A percentile compares a stretch with the other conserved stretches of the same genome.
These are phyloP conservation scores for Odontamblyopus lacepedii DNA, from an alignment of 2,797 vertebrate species.

Conservation along the genomic window DNA sequence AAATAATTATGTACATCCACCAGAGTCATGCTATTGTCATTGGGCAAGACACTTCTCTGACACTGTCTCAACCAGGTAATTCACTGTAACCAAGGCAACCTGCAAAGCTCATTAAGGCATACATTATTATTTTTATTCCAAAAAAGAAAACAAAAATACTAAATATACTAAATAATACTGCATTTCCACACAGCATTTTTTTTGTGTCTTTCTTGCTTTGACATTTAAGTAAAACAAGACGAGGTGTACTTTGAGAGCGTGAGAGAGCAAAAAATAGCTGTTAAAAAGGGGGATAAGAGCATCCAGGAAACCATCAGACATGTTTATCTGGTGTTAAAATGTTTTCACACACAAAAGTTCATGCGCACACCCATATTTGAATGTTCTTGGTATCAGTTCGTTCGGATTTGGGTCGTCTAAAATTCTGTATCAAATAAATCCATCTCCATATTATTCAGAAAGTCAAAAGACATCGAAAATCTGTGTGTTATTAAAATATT, in stretches of 20 bases:
- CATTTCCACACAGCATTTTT: neutral
- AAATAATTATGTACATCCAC: too few relatives aligned
- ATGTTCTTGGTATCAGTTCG: neutral
- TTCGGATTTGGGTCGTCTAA: neutral
- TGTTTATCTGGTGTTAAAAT: neutral
- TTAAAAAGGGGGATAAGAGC: neutral
- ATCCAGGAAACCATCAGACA: slow-evolving; percentile 1
- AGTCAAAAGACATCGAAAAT: neutral
- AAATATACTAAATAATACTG: neutral
- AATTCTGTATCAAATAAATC: neutral
- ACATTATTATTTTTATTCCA: neutral
- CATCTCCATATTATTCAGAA: neutral
- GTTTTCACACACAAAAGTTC: neutral
- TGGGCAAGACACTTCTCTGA: neutral
- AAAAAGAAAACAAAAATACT: neutral
- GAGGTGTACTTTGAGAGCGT: neutral
- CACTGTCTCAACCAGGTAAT: neutral
- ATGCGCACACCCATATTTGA: neutral
- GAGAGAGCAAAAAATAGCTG: neutral
- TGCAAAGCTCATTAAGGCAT: neutral
- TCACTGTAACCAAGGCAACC: neutral
- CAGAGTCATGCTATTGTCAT: too few relatives aligned
- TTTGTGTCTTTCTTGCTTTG: neutral
- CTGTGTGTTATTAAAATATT: too few relatives aligned
- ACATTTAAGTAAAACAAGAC: neutral